Evolutionary conservation across 2,888 invertebrate species (phyloP), one percentile per base, ranked within the genome.

Genomic region (Thalpophila matura): DNA sequence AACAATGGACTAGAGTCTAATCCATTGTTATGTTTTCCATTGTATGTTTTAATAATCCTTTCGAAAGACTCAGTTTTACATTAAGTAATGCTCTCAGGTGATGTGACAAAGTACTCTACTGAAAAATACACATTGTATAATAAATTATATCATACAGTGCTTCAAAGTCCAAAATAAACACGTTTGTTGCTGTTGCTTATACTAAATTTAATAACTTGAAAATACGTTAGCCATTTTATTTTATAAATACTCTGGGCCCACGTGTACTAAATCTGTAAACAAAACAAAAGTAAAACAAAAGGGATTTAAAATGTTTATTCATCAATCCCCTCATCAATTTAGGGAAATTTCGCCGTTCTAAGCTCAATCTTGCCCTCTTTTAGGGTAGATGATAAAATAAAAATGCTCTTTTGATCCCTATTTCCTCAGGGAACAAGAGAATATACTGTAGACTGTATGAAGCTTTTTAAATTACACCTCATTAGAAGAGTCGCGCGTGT

Each of bases 401-500:
- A 73, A 66, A 59, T 43, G 38, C 56, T 56, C 58, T 62, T 75
- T 62, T 46, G 46, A 65, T 55, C 43, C 51, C 37, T 60, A 46
- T 64, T 75, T 40, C 46, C 47, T 54, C n/a, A 40, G 61, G 27
- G 53, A 66, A 45, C 40, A 26, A 53, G 37, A 27, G 53, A 76
- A 61, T 54, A 46, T 29, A 51, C 35, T 35, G 45, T 65, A 67
- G 56, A 58, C 46, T 47, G 33, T 45, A 40, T 71, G 67, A 66
- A 56, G 59, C 63, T 64, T 66, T 68, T 68, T 53, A 76, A 81
- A 81, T 79, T 78, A 74, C 77, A 77, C 62, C 78, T 85, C 82
- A 79, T 85, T 83, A 85, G 74, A 68, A 57, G 47, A 74, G 78
- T 73, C 50, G 56, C 50, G 56, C 71, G 73, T 74, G 81, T 80